Evolutionary conservation across 2,113 vertebrate genomes (phyloP), one percentile per base, ranked within the genome.

Genomic region (Irena cyanogastra): DNA sequence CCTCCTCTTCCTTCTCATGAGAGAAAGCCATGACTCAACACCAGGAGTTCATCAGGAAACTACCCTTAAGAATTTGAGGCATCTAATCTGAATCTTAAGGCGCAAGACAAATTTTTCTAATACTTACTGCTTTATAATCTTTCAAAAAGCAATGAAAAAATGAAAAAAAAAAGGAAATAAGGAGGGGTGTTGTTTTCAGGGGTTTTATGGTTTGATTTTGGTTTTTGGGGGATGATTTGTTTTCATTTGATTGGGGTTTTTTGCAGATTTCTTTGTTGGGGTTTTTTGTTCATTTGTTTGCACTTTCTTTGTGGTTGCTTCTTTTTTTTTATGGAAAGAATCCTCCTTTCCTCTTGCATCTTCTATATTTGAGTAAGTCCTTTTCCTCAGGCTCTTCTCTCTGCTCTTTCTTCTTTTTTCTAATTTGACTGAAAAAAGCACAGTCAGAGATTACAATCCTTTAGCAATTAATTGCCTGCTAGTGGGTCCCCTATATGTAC

Each of bases 161-260:
- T n/a, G 2, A 21, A 44, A 28, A 41, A 21, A 44, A 28, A 41
- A 64, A 75, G 1, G 11, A 54, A 63, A 47, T 13, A 11, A 60
- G 3, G 8, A 60, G 0, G 3, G 6, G 8, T 0, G 2, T 7
- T 47, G 5, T 24, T 66, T 49, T 30, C 9, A 27, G 15, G 16
- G 10, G 0, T 5, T 22, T 33, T 22, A 30, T n/a, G 1, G 10
- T 28, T 63, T 47, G 8, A 14, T 49, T 63, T 83, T 24, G 17
- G 2, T 13, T 28, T 27, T 33, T 20, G 4, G 4, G 3, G 1
- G 13, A n/a, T 17, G 7, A 27, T 42, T 42, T 0, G 12, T 47
- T 69, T 89, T n/a, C 15, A 28, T 49, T 54, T 44, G 12, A n/a
- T 31, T 31, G 9, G 14, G 1, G 5, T 0, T 3, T 45, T 59